Evolutionary conservation across 2,113 vertebrate species (phyloP), one percentile per base, ranked within the genome.

Genomic region (Gambusia affinis): DNA sequence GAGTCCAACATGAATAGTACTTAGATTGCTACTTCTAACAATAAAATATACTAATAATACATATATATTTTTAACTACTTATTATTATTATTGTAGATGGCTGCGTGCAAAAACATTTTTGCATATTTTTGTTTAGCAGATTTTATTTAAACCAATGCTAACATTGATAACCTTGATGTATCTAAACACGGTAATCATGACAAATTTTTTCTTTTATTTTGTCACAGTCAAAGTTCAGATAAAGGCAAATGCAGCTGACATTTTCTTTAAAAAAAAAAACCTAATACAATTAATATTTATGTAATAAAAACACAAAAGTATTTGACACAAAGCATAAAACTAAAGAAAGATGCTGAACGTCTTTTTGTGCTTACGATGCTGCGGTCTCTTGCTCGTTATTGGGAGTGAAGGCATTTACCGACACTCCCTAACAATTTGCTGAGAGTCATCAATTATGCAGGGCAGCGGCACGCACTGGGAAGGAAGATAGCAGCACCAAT

Each of bases 371-470:
- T 87, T 89, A 81, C 87, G 88, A 82, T 80, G 89, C 92, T 90
- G 93, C 92, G 88, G 89, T 92, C 89, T 89, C 87, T 80, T 82
- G 84, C 83, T 84, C 91, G 90, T 86, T 89, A 75, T 79, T 86
- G 84, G 87, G 84, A 90, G 77, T 79, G 79, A 71, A 88, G 87
- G 88, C 91, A 93, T 93, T 95, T 93, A 85, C 85, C 83, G 93
- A 95, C 93, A 90, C 92, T 94, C 95, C 95, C 95, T 95, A 91
- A 94, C 93, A 92, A 93, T 95, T 92, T 94, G 95, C 95, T 95
- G 94, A 93, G 95, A 94, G 94, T 95, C 95, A 95, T 96, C 95
- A 95, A 95, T 95, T 95, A 96, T 96, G 95, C 95, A 95, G 93
- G 91, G 94, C 89, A 92, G 89, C 93, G 91, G 94, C 93, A 93